Evolutionary conservation across 2,797 vertebrate genomes (phyloP).

Genomic region (Danio albolineatus): DNA sequence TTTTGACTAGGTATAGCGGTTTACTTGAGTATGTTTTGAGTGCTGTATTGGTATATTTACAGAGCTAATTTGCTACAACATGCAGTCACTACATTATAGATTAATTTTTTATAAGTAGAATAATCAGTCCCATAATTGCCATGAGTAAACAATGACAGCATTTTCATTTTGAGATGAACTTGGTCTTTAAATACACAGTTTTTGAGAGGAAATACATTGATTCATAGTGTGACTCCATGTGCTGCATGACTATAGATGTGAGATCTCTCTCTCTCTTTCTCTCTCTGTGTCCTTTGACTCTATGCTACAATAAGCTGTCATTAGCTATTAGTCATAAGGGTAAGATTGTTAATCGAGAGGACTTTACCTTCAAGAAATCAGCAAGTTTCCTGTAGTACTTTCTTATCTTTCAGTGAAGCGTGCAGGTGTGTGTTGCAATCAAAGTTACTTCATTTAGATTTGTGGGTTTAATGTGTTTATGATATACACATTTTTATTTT

Average conservation of each 20-base stretch:
- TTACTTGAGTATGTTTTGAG: too few species aligned
- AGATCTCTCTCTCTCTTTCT: neutral
- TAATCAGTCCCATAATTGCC: too few species aligned
- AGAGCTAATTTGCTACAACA: too few species aligned
- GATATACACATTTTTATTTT: neutral
- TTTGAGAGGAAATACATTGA: neutral
- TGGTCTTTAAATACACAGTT: neutral
- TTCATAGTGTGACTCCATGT: neutral
- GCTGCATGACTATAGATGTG: neutral
- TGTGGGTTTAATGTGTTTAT: neutral
- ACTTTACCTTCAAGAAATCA: slow-evolving; percentile 76
- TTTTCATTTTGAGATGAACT: neutral
- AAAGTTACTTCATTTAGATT: neutral
- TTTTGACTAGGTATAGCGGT: too few species aligned
- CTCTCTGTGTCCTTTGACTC: neutral
- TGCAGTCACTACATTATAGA: too few species aligned
- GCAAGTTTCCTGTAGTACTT: slow-evolving; percentile 44
- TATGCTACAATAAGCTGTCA: slow-evolving; percentile 64
- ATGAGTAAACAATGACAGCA: neutral
- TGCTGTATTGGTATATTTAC: too few species aligned
- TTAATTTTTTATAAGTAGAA: too few species aligned
- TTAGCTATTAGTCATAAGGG: slow-evolving; percentile 56
- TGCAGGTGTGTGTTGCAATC: slow-evolving; percentile 40
- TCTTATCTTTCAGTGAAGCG: slow-evolving; percentile 66
- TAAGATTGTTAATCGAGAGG: slow-evolving; percentile 73